Conservation (phyloP, 2,113 vertebrate genomes). For the Thunnus thynnus region DNA sequence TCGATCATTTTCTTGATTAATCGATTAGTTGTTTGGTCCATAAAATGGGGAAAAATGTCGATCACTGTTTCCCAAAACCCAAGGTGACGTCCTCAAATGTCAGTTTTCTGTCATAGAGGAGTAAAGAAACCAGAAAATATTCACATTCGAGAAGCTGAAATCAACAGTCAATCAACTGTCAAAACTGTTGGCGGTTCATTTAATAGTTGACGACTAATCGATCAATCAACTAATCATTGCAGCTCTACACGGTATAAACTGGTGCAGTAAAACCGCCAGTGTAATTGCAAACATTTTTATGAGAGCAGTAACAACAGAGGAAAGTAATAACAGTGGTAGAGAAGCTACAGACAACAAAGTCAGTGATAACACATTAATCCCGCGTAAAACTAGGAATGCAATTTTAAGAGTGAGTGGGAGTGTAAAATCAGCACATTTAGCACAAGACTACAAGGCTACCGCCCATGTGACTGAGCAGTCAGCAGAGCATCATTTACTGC, state of each 20-base stretch:
- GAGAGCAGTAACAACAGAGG: slow-evolving; percentile 23
- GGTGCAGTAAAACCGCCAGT: not conserved
- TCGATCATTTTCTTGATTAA: too few relatives aligned
- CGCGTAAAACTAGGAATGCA: slow-evolving; percentile 3
- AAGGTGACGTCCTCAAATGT: too few relatives aligned
- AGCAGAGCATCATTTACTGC: slow-evolving; percentile 48
- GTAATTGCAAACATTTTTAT: slow-evolving; percentile 24
- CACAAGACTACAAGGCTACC: not conserved
- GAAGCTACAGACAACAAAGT: slow-evolving; percentile 3
- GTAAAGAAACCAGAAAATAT: too few relatives aligned
- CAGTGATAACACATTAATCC: slow-evolving; percentile 26
- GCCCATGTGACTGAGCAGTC: slow-evolving; percentile 31
- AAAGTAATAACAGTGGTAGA: slow-evolving; percentile 7
- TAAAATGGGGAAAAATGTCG: too few relatives aligned
- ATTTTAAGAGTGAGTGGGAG: slow-evolving; percentile 40
- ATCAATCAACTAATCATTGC: too few relatives aligned
- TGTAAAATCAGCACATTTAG: slow-evolving; percentile 50
- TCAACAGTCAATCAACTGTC: too few relatives aligned
- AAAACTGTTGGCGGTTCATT: too few relatives aligned
- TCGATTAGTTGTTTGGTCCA: too few relatives aligned
- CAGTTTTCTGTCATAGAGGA: too few relatives aligned
- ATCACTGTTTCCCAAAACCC: too few relatives aligned
- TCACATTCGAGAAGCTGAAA: too few relatives aligned
- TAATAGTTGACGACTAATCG: too few relatives aligned
- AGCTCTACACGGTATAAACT: not conserved